A percentile compares a stretch with the other conserved stretches of the same genome.
Evolutionary conservation across 2,113 vertebrate species (phyloP).

Genomic region (Mirza zaza): DNA sequence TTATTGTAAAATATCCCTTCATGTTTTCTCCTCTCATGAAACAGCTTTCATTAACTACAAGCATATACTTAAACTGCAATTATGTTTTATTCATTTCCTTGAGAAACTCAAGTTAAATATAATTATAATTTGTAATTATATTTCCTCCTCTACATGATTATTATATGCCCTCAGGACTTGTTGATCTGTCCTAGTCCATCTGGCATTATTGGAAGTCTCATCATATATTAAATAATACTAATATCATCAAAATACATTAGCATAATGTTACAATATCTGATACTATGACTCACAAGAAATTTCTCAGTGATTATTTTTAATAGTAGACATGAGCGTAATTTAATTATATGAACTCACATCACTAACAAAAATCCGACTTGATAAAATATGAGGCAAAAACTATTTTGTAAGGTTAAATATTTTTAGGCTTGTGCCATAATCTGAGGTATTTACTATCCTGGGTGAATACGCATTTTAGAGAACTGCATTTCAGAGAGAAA

Average conservation of each 20-base stretch:
- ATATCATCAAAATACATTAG: slow-evolving; percentile 75
- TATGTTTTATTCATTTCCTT: slow-evolving; percentile 77
- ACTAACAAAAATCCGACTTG: slow-evolving; percentile 23
- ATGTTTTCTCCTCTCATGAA: slow-evolving; percentile 63
- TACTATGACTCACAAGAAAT: slow-evolving; percentile 44
- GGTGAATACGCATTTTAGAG: neutral
- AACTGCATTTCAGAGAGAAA: neutral
- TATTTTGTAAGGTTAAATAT: neutral
- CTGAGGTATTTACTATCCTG: neutral
- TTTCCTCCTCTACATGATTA: slow-evolving; percentile 48
- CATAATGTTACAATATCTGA: slow-evolving; percentile 63
- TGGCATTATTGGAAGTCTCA: slow-evolving; percentile 54
- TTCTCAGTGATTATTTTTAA: slow-evolving; percentile 52
- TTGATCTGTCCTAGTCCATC: slow-evolving; percentile 66
- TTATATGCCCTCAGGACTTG: slow-evolving; percentile 76
- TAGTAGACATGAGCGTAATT: slow-evolving; percentile 66
- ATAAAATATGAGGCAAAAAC: neutral
- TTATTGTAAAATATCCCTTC: slow-evolving; percentile 32
- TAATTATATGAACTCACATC: slow-evolving; percentile 55
- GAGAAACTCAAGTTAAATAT: slow-evolving; percentile 74
- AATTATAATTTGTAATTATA: slow-evolving; percentile 84
- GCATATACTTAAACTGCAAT: slow-evolving; percentile 71
- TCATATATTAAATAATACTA: slow-evolving; percentile 69
- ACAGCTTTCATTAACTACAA: slow-evolving; percentile 66
- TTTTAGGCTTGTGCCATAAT: neutral